Conservation (phyloP, 1,140 invertebrate genomes). For the Hormaphis cornu region DNA sequence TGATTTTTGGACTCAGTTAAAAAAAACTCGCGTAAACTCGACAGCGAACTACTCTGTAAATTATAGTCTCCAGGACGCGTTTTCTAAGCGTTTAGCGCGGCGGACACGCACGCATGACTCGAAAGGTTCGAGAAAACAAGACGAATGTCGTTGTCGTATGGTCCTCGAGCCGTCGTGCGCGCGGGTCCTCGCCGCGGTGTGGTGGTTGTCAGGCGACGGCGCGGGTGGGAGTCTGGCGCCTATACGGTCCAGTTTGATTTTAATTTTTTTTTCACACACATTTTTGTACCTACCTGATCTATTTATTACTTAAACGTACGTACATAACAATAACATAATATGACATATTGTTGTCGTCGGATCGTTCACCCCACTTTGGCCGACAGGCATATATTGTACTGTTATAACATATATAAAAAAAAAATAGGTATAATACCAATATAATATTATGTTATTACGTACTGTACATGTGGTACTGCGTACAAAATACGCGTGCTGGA, state of each 20-base stretch:
- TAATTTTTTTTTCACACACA: constrained; percentile 6
- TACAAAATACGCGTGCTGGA: too few relatives aligned
- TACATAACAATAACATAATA: not conserved
- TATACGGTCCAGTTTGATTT: constrained; percentile 25
- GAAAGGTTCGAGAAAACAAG: not conserved
- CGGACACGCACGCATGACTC: not conserved
- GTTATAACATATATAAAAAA: too few relatives aligned
- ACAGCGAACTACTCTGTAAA: not conserved
- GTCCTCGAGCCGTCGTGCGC: not conserved
- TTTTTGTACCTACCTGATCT: too few relatives aligned
- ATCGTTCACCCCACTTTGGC: not conserved
- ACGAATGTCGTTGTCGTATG: not conserved
- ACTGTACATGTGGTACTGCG: too few relatives aligned
- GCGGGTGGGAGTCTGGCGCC: constrained; percentile 19
- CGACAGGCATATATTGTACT: too few relatives aligned
- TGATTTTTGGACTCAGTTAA: too few relatives aligned
- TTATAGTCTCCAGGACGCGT: not conserved
- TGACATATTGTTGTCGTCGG: not conserved
- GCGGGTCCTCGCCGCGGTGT: too few relatives aligned
- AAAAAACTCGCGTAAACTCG: too few relatives aligned
- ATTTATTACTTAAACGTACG: too few relatives aligned
- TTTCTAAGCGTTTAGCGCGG: not conserved
- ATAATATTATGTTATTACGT: too few relatives aligned
- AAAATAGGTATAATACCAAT: too few relatives aligned
- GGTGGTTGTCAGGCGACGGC: too few relatives aligned